Base-by-base conservation (phyloP, 2,797 vertebrate genomes). In the Coranthus polyacanthus region DNA sequence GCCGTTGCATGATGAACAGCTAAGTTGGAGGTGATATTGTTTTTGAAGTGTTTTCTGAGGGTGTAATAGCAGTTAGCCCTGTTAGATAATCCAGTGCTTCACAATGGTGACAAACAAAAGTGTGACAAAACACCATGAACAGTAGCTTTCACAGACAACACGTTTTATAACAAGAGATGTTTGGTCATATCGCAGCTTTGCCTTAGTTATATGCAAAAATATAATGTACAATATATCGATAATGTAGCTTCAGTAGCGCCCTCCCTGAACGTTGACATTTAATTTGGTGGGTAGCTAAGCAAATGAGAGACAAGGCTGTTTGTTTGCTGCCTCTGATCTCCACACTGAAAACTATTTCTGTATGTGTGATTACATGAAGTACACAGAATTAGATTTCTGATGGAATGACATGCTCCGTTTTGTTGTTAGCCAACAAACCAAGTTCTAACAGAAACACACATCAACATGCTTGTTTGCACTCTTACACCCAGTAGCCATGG, bases 11-110 rank as follows among this genome's bases (percentile, higher is more conserved):
- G 24, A 46, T 61, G 12, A 46, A 34, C 22, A 42, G 29, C 67
- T 42, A 42, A 59, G 16, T 42, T 55, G 17, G 15, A 56, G 34
- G 16, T 46, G 46, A 36, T 60, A 41, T 65, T 68, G 57, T 70
- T 26, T 70, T 63, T 72, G 20, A 21, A 61, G 71, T 71, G 65
- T 52, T 72, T 70, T 8, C 46, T 56, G 45, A 32, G 24, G 49
- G 71, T 52, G 36, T 65, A 38, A 65, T 43, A 52, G 46, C 51
- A 52, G 21, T 43, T 61, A 18, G 24, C 41, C 29, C 18, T 43
- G 64, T 64, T 65, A 55, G 63, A 17, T 69, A 72, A 66, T 22
- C 39, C 11, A 39, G 11, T 49, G 37, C 15, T 57, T 12, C 18
- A 21, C 26, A 44, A 69, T 20, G 44, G 16, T 29, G 42, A 39